phyloP scores from a whole-genome alignment of 2,113 vertebrate genomes.

The Hippocampus zosterae region DNA sequence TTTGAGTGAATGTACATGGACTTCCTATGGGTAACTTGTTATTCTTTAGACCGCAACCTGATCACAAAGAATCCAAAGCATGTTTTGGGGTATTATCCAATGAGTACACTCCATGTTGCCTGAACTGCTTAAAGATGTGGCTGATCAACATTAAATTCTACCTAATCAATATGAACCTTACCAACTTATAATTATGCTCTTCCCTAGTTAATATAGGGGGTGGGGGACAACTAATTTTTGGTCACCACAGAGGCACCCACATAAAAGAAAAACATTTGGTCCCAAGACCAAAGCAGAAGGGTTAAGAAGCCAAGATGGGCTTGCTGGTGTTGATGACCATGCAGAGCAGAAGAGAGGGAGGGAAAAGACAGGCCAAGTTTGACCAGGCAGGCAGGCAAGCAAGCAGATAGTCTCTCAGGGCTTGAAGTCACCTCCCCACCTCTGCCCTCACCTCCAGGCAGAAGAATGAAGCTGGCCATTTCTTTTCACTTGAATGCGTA shows the following conservation, averaged over 20 bases:
- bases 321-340: slow-evolving; percentile 54
- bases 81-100: neutral
- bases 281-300: slow-evolving; percentile 43
- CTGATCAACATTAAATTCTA: neutral
- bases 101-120: neutral
- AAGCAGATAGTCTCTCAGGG: slow-evolving; percentile 62
- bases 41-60: neutral
- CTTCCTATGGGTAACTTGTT: neutral
- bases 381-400: slow-evolving; percentile 53
- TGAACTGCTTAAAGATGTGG: neutral
- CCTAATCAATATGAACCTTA: neutral
- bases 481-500: slow-evolving; percentile 5
- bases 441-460: slow-evolving; percentile 54
- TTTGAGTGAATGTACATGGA: neutral
- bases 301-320: slow-evolving; percentile 40
- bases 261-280: slow-evolving; percentile 23
- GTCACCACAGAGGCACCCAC: slow-evolving; percentile 25
- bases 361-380: slow-evolving; percentile 39
- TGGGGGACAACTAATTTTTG: slow-evolving; percentile 13
- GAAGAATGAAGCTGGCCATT: slow-evolving; percentile 16
- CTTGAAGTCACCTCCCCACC: slow-evolving; percentile 48
- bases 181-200: neutral
- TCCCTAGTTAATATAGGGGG: slow-evolving; percentile 1
- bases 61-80: neutral
- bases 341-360: slow-evolving; percentile 47